Conservation (phyloP, 2,888 invertebrate genomes). For the Callyntrura sp. region DNA sequence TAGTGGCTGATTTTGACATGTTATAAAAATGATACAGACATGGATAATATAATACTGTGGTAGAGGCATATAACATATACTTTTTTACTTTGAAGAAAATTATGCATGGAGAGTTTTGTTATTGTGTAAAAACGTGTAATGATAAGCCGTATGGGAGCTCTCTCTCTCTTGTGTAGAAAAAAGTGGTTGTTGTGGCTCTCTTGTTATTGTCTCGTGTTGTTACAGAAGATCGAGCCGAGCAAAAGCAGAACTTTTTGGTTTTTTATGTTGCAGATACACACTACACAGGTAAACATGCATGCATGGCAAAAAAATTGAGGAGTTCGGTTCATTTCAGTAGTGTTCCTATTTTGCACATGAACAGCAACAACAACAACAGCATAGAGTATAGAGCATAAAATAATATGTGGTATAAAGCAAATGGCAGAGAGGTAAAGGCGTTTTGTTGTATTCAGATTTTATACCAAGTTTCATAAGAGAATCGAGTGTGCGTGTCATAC, state of each 20-base stretch:
- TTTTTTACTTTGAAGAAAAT: not conserved
- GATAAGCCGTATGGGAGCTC: not conserved
- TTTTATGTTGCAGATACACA: constrained; percentile 25
- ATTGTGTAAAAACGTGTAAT: no score
- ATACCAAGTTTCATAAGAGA: no score
- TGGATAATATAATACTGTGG: no score
- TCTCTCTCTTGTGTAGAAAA: not conserved
- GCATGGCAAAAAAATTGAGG: not conserved
- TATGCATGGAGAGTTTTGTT: constrained; percentile 17
- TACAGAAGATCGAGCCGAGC: constrained; percentile 18
- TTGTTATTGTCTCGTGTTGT: constrained; percentile 20
- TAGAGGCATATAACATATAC: not conserved
- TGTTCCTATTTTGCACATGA: not conserved
- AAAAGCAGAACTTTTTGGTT: constrained; percentile 27
- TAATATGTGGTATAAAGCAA: no score
- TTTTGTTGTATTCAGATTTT: no score
- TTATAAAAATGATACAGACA: no score
- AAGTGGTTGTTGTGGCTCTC: not conserved
- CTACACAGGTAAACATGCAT: constrained; percentile 1
- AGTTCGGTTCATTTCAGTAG: not conserved
- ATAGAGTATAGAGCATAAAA: not conserved
- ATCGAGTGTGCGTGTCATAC: not conserved
- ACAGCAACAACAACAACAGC: not conserved
- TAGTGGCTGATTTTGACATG: not conserved
- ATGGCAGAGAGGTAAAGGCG: no score